Conservation (phyloP, 2,888 invertebrate genomes). For the Nemurella pictetii region DNA sequence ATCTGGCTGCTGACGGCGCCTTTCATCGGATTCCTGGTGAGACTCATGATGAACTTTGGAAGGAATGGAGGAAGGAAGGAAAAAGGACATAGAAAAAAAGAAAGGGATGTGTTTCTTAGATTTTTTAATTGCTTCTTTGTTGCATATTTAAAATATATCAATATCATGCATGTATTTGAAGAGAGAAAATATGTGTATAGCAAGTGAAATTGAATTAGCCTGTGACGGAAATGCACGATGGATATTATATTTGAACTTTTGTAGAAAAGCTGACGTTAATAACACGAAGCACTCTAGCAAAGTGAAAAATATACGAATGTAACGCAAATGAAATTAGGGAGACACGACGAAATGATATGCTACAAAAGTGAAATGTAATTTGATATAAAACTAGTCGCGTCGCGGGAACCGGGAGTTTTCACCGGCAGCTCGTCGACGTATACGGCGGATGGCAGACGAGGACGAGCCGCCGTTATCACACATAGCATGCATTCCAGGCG, state of each 20-base stretch:
- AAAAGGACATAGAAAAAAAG: neutral
- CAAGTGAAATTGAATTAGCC: neutral
- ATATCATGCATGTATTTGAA: neutral
- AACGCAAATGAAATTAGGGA: neutral
- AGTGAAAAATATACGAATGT: neutral
- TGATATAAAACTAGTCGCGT: neutral
- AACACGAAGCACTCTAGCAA: neutral
- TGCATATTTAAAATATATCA: no score
- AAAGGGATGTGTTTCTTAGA: neutral
- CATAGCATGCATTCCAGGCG: conserved; percentile 32
- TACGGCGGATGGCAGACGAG: no score
- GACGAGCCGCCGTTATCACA: neutral
- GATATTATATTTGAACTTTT: neutral
- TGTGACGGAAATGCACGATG: neutral
- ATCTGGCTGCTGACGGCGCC: conserved; percentile 39
- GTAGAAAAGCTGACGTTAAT: neutral
- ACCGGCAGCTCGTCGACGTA: neutral
- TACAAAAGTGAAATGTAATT: neutral
- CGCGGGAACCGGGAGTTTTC: neutral
- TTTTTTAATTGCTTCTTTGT: neutral
- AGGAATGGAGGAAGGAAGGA: neutral
- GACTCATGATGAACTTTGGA: neutral
- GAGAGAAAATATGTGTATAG: neutral
- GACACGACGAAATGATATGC: neutral
- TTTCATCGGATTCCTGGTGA: conserved; percentile 40